Base-by-base conservation (phyloP, 2,888 invertebrate genomes). In the Cybosia mesomella region DNA sequence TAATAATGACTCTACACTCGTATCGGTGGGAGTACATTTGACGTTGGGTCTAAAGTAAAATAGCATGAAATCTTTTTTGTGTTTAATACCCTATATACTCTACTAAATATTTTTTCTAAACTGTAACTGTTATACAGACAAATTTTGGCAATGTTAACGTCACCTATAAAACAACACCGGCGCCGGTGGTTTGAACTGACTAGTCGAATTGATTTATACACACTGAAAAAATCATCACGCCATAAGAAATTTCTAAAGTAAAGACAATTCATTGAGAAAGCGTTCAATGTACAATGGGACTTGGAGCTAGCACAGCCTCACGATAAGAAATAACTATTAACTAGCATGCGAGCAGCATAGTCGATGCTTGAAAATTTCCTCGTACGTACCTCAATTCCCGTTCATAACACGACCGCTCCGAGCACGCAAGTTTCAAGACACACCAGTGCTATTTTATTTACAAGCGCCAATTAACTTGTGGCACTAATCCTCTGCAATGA, bases 401-500 rank as follows among this genome's bases (percentile, higher is more conserved):
- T 39, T 18, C 24, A 39, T 28, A 28, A 32, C 22, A 21, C 22
- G 39, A 28, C 21, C 8, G 32, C 21, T n/a, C 13, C 28, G 43
- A 13, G 39, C 76, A 71, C 58, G 70, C 62, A 39, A 67, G n/a
- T 59, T 55, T 22, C 49, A 60, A 21, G n/a, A 66, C 36, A 34
- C 22, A 32, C 18, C 49, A n/a, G 36, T 32, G 32, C 21, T 59
- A 68, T 79, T 68, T 69, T 65, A 68, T 68, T 76, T 71, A 77
- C 67, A 66, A 70, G 68, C 66, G 64, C 43, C 64, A 80, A 72
- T 80, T 77, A 80, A 70, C 60, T 66, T 11, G 57, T 66, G 57
- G 55, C 39, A 61, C 65, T 59, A 59, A 36, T 58, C 34, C 15
- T 22, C 49, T 43, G 58, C 65, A 32, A 60, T 60, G 32, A 55